Evolutionary conservation across 2,113 vertebrate genomes (phyloP).

Genomic region (Numenius arquata): DNA sequence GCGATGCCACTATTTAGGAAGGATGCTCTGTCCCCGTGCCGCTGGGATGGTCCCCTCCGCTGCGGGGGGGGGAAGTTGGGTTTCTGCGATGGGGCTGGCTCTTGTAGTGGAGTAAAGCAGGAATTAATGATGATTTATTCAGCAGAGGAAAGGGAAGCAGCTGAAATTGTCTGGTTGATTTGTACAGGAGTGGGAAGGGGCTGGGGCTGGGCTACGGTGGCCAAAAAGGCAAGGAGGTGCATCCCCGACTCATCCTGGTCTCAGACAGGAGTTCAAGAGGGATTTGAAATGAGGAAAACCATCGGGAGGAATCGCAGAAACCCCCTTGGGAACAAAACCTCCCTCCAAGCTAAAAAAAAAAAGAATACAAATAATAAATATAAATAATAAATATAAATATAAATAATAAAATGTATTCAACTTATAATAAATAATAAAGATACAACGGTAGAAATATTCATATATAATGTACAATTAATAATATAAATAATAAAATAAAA

Average conservation of each 20-base stretch:
- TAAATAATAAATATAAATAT: neutral
- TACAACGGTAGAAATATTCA: too few species aligned
- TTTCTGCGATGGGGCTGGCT: rapidly evolving
- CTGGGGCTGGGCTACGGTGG: neutral
- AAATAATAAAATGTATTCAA: neutral
- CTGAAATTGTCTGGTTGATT: neutral
- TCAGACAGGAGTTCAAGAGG: neutral
- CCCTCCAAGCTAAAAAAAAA: neutral
- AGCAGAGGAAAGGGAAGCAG: neutral
- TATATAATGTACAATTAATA: too few species aligned
- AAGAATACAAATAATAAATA: neutral
- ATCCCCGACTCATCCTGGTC: too few species aligned
- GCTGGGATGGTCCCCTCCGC: rapidly evolving
- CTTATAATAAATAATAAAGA: too few species aligned
- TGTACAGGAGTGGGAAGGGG: neutral
- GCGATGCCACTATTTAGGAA: rapidly evolving
- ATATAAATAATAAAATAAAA: neutral
- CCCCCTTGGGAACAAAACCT: neutral
- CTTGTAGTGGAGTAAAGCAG: neutral
- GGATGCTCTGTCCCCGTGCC: neutral
- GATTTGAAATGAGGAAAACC: neutral
- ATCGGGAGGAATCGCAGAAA: rapidly evolving
- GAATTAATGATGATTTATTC: neutral
- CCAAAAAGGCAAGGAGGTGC: rapidly evolving
- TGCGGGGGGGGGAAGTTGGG: neutral